Base-by-base conservation (phyloP, 2,888 invertebrate genomes). In the Nebria brevicollis region DNA sequence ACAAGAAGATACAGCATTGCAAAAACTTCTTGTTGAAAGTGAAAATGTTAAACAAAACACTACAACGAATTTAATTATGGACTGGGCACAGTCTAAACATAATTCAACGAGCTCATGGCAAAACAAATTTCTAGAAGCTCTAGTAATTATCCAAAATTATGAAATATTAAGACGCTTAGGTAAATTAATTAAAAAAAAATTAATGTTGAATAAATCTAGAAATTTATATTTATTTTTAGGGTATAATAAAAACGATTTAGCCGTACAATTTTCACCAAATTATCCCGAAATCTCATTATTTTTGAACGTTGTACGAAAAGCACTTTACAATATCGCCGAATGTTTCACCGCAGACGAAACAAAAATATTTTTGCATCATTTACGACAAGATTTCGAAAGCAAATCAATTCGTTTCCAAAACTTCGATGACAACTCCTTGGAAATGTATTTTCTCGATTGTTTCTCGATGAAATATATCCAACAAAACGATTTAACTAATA, bases 101-200 rank as follows among this genome's bases (percentile, higher is more conserved):
- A 84, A 86, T 20, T 82, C 81, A 0, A 86, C 87, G 75, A 72
- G 77, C 1, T 84, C 87, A 20, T 92, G 92, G 92, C 87, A 88
- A 34, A 84, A 86, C 0, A 87, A 88, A 83, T 83, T 92, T 0
- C 81, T 92, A 0, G 92, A 93, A 87, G 91, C 91, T 0, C 83
- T 92, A 25, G 88, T 90, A 80, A 89, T 92, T 25, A 90, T 92
- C 13, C 88, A 90, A 80, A 89, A 90, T 83, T 87, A 86, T 43
- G 84, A 85, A 77, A 86, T 89, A 4, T 76, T 91, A 34, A 86
- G 87, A 10, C 89, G 89, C 82, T 81, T 91, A 8, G 90, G 90
- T 26, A 86, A 89, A 34, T 34, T 34, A 34, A 4, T 34, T 34
- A 0, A 34, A 4, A 34, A 4, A 34, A 34, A 66, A 13, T 5